Evolutionary conservation across 1,140 invertebrate genomes (phyloP), one percentile per base, ranked within the genome.

Genomic region (Drosophila chauvacae): DNA sequence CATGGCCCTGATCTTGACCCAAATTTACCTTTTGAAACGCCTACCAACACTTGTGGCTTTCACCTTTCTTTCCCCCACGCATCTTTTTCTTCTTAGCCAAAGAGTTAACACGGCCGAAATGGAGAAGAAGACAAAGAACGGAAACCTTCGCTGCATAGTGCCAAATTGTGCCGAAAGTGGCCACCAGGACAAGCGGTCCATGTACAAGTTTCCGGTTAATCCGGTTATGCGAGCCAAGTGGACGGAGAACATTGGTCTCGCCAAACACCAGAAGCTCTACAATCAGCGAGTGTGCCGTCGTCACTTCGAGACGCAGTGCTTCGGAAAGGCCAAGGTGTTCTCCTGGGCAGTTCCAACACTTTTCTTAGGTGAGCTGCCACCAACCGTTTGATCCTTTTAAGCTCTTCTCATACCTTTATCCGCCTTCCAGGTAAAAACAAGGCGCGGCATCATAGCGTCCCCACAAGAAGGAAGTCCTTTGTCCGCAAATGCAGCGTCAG

Each of bases 21-120:
- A 39, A 53, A 42, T 73, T 39, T 39, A 41, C 7, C 39, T 14
- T 68, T 70, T 55, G n/a, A 23, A 33, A 16, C 47, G 55, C 65
- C 66, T 70, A 51, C 45, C 56, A 74, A 74, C 71, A 73, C 56
- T 62, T 61, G 33, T 48, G 53, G 45, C 57, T 74, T 74, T 74
- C 70, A 55, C 53, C 53, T 55, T 55, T 58, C 69, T 62, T 61
- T 73, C 59, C 23, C 28, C 47, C 47, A 18, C 28, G 9, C 37
- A 44, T 20, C 2, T 44, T 69, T 53, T 69, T 45, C 16, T 23
- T 23, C 11, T 16, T 23, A 51, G 47, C 47, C 11, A 50, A 50
- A 23, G 10, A 35, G 28, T 23, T 13, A 35, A 4, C 4, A 14
- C 7, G 10, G 13, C 14, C 26, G 42, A 5, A 58, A 72, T 50